A percentile compares a stretch with the other conserved stretches of the same genome.
Evolutionary conservation across 2,113 vertebrate species (phyloP).

Genomic region (Pyxicephalus adspersus): DNA sequence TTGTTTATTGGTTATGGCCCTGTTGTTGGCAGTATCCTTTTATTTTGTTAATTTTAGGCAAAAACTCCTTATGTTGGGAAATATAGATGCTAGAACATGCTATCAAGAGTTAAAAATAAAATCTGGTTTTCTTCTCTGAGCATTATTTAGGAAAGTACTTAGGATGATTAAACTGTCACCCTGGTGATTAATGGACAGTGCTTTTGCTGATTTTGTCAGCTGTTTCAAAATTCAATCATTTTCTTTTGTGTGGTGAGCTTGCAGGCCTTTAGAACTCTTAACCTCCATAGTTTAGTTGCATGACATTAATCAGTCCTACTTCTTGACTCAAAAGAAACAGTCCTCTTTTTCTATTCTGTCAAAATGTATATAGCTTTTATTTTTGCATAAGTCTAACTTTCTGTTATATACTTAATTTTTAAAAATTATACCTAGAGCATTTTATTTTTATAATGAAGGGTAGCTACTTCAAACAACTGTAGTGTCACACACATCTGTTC

Average conservation of each 20-base stretch:
- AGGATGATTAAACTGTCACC: slow-evolving; percentile 77
- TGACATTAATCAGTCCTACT: slow-evolving; percentile 59
- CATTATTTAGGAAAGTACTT: slow-evolving; percentile 62
- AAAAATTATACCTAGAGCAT: no score
- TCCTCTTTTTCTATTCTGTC: slow-evolving; percentile 61
- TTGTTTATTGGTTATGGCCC: no score
- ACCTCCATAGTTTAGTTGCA: slow-evolving; percentile 58
- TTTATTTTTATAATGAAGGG: no score
- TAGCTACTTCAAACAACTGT: no score
- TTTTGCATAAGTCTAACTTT: no score
- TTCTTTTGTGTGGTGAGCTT: slow-evolving; percentile 62
- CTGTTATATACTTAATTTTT: no score
- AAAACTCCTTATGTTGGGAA: not conserved
- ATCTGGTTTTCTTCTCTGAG: slow-evolving; percentile 53
- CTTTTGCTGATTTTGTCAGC: slow-evolving; percentile 74
- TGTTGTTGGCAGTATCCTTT: no score
- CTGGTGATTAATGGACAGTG: slow-evolving; percentile 69
- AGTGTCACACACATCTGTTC: no score
- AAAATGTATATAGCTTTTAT: not conserved
- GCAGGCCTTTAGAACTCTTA: slow-evolving; percentile 60
- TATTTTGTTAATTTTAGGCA: no score
- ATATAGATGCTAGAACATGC: no score
- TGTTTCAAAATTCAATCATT: slow-evolving; percentile 74
- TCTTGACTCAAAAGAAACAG: slow-evolving; percentile 58
- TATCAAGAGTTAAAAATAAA: slow-evolving; percentile 35